Conservation (phyloP, 2,113 vertebrate genomes). For the Cavia porcellus region DNA sequence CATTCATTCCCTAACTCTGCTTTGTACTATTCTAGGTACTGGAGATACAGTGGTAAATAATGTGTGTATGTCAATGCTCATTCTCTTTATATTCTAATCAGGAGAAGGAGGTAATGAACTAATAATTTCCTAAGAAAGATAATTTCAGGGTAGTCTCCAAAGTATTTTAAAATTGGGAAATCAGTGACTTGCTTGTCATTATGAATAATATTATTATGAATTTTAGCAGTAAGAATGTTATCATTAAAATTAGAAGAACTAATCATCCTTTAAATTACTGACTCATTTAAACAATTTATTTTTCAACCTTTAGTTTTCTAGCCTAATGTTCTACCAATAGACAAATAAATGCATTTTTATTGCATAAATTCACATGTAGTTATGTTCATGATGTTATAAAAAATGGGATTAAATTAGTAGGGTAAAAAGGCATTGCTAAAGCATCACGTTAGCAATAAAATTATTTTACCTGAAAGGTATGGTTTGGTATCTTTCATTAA, state of each 20-base stretch:
- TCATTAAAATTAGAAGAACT: neutral
- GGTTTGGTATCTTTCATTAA: neutral
- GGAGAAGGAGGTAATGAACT: neutral
- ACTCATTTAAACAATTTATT: neutral
- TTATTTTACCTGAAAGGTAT: constrained; percentile 16
- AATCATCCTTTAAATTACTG: constrained; percentile 44
- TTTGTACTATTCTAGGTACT: neutral
- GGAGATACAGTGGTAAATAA: neutral
- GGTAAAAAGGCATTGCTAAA: neutral
- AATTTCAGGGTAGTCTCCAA: neutral
- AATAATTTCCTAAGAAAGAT: neutral
- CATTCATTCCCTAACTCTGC: neutral
- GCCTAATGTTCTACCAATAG: neutral
- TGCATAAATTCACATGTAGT: neutral
- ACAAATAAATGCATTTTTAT: neutral
- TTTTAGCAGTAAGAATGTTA: neutral
- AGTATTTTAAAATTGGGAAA: constrained; percentile 45
- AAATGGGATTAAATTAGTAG: neutral
- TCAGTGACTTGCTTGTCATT: neutral
- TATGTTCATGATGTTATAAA: neutral
- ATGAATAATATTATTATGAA: neutral
- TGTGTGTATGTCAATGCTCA: neutral
- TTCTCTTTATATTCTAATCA: neutral
- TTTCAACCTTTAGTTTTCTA: constrained; percentile 37
- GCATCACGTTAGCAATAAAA: neutral